Conservation (phyloP, 1,140 invertebrate genomes). For the Apis dorsata region DNA sequence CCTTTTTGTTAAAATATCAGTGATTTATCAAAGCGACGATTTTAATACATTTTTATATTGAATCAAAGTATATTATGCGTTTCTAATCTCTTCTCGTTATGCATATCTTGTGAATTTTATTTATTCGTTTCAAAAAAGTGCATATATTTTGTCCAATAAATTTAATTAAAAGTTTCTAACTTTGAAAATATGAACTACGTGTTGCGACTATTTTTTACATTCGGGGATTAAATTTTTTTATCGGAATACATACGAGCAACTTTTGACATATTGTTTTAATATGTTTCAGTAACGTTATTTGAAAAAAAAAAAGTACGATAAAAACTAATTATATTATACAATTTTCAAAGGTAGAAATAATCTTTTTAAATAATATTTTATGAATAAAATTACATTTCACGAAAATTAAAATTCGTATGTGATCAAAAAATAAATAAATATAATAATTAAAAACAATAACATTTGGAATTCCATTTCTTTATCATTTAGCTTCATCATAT, state of each 20-base stretch:
- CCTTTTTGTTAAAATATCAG: neutral
- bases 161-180: conserved; percentile 12
- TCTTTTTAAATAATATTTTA: no score
- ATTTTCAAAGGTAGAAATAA: no score
- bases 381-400: no score
- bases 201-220: neutral
- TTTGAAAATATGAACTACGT: neutral
- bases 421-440: no score
- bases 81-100: neutral
- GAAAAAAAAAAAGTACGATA: neutral
- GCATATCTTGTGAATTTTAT: neutral
- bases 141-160: neutral
- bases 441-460: no score
- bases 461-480: no score
- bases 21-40: no score
- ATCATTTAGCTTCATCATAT: no score
- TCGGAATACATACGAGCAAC: neutral
- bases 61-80: neutral
- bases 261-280: neutral
- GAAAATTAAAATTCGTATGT: no score
- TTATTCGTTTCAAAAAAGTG: neutral
- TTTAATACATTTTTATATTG: neutral
- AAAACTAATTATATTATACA: no score
- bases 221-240: conserved; percentile 7
- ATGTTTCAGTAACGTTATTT: neutral